Evolutionary conservation across 2,797 vertebrate species (phyloP).

Genomic region (Ammospiza maritima): DNA sequence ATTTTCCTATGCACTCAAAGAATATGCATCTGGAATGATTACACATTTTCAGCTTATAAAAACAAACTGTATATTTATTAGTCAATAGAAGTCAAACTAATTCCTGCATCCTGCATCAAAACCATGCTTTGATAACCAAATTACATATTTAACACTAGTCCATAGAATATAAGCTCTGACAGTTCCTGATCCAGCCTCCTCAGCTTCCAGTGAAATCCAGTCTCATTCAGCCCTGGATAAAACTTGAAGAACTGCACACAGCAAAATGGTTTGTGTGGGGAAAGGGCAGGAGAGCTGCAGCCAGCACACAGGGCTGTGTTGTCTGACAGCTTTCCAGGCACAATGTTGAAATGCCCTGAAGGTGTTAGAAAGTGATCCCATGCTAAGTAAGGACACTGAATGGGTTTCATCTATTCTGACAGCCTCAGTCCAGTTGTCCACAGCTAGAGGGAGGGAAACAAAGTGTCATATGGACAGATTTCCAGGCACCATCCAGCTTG

Average conservation of each 20-base stretch:
- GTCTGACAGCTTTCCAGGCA: neutral
- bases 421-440: neutral
- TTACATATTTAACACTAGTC: neutral
- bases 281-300: neutral
- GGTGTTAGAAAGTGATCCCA: neutral
- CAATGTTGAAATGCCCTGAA: neutral
- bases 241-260: neutral
- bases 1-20: neutral
- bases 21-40: neutral
- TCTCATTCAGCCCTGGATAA: neutral
- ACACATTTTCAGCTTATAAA: neutral
- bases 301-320: too few species aligned
- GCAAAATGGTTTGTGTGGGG: neutral
- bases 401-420: neutral
- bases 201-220: neutral
- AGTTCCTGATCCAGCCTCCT: neutral
- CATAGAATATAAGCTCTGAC: neutral
- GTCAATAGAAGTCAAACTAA: neutral
- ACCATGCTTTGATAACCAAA: neutral
- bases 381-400: neutral
- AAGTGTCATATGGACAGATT: neutral
- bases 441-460: neutral
- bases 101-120: neutral
- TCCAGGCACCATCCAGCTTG: neutral
- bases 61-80: neutral